Evolutionary conservation across 2,797 vertebrate species (phyloP), one percentile per base, ranked within the genome.

Genomic region (Hoplostethus atlanticus): DNA sequence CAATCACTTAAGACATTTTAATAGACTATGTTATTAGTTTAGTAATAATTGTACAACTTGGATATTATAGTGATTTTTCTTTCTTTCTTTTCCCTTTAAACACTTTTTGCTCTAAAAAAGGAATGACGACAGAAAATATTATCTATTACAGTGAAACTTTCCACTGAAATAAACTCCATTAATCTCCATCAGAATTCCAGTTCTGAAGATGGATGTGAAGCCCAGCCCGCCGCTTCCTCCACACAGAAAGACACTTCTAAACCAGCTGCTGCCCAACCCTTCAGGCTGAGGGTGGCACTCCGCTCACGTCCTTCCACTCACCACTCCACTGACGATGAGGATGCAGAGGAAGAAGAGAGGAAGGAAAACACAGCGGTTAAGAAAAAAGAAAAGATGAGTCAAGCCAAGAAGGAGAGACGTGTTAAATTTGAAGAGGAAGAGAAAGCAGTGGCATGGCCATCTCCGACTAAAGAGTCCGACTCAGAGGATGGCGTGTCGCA

Each of bases 251-350:
- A 48, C 44, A 42, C 30, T 6, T 68, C 71, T 3, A 84, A 77
- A 82, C 6, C 50, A 34, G 15, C 55, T 31, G 17, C 67, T 42
- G 31, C 69, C 21, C 38, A 50, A 3, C 38, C 61, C 36, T 94
- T 94, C 86, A 84, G 69, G 8, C 87, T 95, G 50, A 90, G 91
- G 50, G 89, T 95, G 76, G 86, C 75, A 0, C 67, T 95, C 6
- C 90, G 89, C 59, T 69, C 83, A 2, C 17, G 56, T 6, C 0
- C 48, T 8, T 60, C 55, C 0, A 46, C 44, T 13, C 48, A 31
- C 15, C 53, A 65, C 6, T 63, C 72, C 13, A 71, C 48, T 13
- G 74, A 89, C 1, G 83, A 86, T 7, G 77, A 82, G 67, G 16
- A 72, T 17, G 47, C 9, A 1, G 68, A 73, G 3, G 66, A 64